These are phyloP conservation scores for Yoshiicerus persimilis DNA, from an alignment of 1,140 invertebrate genomes.

Conservation along the genomic window DNA sequence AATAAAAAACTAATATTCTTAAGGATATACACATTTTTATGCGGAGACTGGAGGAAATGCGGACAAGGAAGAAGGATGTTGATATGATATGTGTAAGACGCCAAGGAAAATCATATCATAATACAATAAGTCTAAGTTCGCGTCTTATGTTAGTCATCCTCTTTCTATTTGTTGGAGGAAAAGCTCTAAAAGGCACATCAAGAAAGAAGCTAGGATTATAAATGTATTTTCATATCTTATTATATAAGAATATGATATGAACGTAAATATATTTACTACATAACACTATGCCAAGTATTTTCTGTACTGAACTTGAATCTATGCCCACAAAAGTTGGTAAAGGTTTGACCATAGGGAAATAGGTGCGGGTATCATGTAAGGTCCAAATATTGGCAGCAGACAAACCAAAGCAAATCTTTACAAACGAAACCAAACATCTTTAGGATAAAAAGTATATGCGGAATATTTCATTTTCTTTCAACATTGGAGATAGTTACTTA, in stretches of 20 bases:
- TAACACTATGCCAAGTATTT: neutral
- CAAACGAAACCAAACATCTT: neutral
- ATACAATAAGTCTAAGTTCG: conserved; percentile 2
- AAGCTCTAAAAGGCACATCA: neutral
- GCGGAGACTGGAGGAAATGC: neutral
- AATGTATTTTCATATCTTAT: neutral
- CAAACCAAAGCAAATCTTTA: neutral
- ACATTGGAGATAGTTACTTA: neutral
- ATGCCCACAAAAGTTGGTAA: neutral
- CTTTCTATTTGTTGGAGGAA: neutral
- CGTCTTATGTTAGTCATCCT: neutral
- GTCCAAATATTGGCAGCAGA: neutral
- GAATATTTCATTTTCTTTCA: conserved; percentile 14
- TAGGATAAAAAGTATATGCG: neutral
- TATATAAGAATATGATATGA: neutral
- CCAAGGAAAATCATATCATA: neutral
- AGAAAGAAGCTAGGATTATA: neutral
- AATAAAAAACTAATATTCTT: no score
- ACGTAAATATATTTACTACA: neutral
- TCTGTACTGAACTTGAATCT: neutral
- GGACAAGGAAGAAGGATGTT: neutral
- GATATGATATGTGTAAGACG: neutral
- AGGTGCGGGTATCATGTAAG: neutral
- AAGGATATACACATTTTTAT: no score
- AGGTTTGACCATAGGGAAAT: neutral